Evolutionary conservation across 2,888 invertebrate genomes (phyloP).

Genomic region (Drosophila prostipennis): DNA sequence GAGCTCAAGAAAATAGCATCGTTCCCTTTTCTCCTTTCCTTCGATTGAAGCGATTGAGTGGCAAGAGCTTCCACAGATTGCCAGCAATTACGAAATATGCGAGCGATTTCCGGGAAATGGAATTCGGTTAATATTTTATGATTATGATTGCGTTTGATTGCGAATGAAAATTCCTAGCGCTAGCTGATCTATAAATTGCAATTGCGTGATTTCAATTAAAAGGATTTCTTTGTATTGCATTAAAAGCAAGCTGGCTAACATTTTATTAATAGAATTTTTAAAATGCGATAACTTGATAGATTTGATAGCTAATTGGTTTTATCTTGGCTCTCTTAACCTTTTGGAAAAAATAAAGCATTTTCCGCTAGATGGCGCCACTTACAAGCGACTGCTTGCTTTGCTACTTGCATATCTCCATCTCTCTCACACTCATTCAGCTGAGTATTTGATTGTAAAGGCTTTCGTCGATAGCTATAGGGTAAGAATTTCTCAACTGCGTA

Average conservation of each 20-base stretch:
- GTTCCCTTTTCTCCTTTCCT: neutral
- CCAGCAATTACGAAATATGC: conserved; percentile 14
- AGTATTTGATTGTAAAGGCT: no score
- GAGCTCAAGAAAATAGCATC: neutral
- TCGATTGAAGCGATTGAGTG: neutral
- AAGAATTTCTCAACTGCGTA: no score
- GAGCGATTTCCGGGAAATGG: conserved; percentile 17
- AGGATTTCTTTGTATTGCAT: neutral
- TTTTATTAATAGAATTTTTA: neutral
- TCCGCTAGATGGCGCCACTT: no score
- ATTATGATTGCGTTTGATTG: conserved; percentile 1
- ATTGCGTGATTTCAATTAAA: neutral
- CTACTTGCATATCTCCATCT: no score
- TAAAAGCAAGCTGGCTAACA: neutral
- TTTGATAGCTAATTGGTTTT: no score
- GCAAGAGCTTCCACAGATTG: conserved; percentile 2
- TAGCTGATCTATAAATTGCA: conserved; percentile 16
- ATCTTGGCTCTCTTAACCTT: neutral
- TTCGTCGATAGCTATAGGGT: no score
- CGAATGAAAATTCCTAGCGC: conserved; percentile 19
- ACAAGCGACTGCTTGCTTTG: no score
- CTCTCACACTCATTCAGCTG: no score
- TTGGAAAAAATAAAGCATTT: neutral
- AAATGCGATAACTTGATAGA: neutral
- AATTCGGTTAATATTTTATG: conserved; percentile 11